Percentiles rank a stretch among this genome's conserved stretches.
Evolutionary conservation across 2,888 invertebrate genomes (phyloP).

Genomic region (Andrena fulva): DNA sequence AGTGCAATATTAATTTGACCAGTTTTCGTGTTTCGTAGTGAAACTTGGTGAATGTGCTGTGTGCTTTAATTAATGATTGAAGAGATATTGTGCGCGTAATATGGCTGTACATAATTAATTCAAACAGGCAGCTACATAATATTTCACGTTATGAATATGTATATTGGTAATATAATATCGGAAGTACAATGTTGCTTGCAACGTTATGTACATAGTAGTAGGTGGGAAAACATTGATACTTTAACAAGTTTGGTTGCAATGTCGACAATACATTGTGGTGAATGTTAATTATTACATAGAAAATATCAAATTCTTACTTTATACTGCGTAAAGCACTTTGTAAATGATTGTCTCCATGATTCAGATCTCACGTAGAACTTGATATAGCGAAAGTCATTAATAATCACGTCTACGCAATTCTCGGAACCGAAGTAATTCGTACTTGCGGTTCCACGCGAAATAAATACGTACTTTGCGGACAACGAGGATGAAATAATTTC

Average conservation of each 20-base stretch:
- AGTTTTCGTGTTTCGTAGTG: background rate
- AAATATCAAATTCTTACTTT: background rate
- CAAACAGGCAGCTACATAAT: constrained; percentile 5
- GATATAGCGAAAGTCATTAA: too few relatives aligned
- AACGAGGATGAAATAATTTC: background rate
- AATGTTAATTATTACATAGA: background rate
- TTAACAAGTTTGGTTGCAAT: too few relatives aligned
- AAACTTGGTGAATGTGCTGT: background rate
- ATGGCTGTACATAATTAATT: background rate
- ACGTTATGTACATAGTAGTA: background rate
- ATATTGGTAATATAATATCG: background rate
- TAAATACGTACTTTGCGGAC: background rate
- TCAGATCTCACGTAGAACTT: background rate
- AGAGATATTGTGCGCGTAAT: background rate
- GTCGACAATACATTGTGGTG: background rate
- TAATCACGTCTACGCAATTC: background rate
- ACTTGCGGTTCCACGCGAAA: background rate
- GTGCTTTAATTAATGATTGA: constrained; percentile 1
- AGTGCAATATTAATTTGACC: background rate
- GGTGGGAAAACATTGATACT: too few relatives aligned
- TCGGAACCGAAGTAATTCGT: background rate
- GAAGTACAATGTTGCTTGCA: background rate
- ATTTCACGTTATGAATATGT: background rate
- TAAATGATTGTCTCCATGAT: background rate
- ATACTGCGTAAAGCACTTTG: background rate